Evolutionary conservation across 2,888 invertebrate genomes (phyloP).

Genomic region (Pyrgus malvae): DNA sequence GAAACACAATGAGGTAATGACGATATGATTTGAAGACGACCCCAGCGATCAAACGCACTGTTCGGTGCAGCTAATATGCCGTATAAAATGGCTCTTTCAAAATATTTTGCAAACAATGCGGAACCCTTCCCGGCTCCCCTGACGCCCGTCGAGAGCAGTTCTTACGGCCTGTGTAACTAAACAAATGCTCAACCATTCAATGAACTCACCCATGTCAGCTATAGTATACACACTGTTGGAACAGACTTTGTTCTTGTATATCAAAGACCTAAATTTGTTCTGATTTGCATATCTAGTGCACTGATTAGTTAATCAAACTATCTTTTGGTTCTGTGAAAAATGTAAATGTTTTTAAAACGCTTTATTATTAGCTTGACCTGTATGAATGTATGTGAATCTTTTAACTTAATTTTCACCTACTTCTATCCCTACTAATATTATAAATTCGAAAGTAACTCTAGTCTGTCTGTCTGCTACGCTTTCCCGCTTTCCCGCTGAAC

Average conservation of each 20-base stretch:
- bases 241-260: neutral
- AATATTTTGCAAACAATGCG: slow-evolving; percentile 80
- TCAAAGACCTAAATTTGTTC: too few species aligned
- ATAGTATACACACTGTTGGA: slow-evolving; percentile 13
- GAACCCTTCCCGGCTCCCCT: slow-evolving; percentile 61
- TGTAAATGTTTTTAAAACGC: too few species aligned
- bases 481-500: too few species aligned
- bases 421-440: too few species aligned
- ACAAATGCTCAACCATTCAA: slow-evolving; percentile 35
- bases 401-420: too few species aligned
- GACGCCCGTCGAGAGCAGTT: slow-evolving; percentile 63
- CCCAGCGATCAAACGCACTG: slow-evolving; percentile 74
- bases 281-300: too few species aligned
- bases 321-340: too few species aligned
- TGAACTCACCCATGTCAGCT: slow-evolving; percentile 11
- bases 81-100: slow-evolving; percentile 80
- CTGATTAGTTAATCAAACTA: too few species aligned
- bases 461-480: too few species aligned
- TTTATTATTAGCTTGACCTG: too few species aligned
- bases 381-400: too few species aligned
- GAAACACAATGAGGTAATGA: slow-evolving; percentile 67
- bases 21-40: slow-evolving; percentile 75
- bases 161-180: slow-evolving; percentile 42
- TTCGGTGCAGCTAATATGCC: slow-evolving; percentile 68
- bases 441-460: too few species aligned